Base-by-base conservation (phyloP, 2,888 invertebrate genomes). In the Salpingus planirostris region DNA sequence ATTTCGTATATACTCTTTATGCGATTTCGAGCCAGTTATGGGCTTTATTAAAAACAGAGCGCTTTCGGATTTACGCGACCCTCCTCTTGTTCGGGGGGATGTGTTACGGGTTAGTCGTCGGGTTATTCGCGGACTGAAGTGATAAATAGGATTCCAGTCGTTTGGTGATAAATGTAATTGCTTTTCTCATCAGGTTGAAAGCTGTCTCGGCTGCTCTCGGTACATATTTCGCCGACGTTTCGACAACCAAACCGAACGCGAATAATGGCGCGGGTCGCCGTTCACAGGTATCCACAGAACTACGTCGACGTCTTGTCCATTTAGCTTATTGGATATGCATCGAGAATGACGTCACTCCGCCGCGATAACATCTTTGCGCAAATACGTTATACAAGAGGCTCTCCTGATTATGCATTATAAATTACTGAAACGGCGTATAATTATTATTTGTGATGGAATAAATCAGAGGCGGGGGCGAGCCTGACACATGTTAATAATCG, bases 401-500 rank as follows among this genome's bases (percentile, higher is more conserved):
- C 6, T 27, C 38, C 38, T 43, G 43, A 45, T 46, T 47, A 44
- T 42, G 41, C 40, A 42, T 52, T 54, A 52, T 55, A 55, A 57
- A 57, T 56, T 53, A 46, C 44, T 47, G 42, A 47, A 50, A 53
- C 46, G 45, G 43, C 39, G 46, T 54, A 46, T 55, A 55, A 57
- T 57, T 57, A 57, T 50, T 47, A 49, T 25, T 31, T 38, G 31
- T 46, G 50, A 44, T 46, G 43, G 44, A 50, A 54, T 56, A 56
- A 54, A 56, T 55, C 56, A 53, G 45, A 46, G 12, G 21, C 15
- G 36, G 24, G 36, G 28, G 40, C 18, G 18, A 18, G 18, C 8
- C 46, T 44, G 54, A 53, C 54, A 55, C 51, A 50, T 52, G 54
- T 55, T 54, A 50, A 54, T 54, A 55, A 52, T 50, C 49, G 43